Conservation (phyloP, 2,888 invertebrate species). For the Dryomyza anilis region DNA sequence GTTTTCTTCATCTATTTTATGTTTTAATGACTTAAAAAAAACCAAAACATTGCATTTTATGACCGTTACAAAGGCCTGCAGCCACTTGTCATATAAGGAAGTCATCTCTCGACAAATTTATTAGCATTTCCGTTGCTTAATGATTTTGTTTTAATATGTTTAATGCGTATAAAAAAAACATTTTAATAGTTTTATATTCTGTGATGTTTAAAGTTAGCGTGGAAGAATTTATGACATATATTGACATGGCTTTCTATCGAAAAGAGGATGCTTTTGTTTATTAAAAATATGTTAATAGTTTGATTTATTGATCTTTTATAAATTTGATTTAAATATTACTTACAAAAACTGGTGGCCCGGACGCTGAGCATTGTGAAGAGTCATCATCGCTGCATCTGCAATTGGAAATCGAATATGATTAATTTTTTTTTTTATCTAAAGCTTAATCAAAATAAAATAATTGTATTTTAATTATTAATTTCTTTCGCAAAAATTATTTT, state of each 20-base stretch:
- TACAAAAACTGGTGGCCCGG: slow-evolving; percentile 47
- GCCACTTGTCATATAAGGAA: slow-evolving; percentile 12
- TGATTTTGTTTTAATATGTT: too few species aligned
- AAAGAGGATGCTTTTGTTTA: neutral
- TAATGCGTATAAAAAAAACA: too few species aligned
- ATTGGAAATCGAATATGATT: too few species aligned
- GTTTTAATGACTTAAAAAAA: too few species aligned
- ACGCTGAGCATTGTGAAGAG: slow-evolving; percentile 41
- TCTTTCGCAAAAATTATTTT: too few species aligned
- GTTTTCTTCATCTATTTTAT: slow-evolving; percentile 6
- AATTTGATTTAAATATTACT: slow-evolving; percentile 32
- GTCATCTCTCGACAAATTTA: neutral
- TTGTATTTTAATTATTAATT: too few species aligned
- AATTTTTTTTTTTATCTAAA: too few species aligned
- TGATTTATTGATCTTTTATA: neutral
- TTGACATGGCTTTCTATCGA: neutral
- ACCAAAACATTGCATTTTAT: too few species aligned
- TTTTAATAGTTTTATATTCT: neutral
- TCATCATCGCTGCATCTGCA: slow-evolving; percentile 49
- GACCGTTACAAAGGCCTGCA: neutral
- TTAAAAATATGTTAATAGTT: neutral
- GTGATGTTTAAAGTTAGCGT: neutral
- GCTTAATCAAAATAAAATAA: too few species aligned
- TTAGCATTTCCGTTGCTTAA: neutral
- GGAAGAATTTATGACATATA: too few species aligned